Base-by-base conservation (phyloP, 2,888 invertebrate genomes). In the Chrysolina haemoptera region DNA sequence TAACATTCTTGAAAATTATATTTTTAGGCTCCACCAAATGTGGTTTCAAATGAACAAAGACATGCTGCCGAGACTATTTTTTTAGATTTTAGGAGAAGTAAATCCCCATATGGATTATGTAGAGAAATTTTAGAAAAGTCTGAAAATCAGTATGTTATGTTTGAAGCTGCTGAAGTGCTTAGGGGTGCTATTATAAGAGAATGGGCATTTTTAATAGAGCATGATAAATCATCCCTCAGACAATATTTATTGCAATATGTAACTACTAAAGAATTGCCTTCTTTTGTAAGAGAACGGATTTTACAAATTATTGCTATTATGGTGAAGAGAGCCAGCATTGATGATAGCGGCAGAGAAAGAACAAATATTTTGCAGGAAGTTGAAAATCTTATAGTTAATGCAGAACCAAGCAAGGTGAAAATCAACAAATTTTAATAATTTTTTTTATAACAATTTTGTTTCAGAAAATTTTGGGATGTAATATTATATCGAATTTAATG, bases 221-320 rank as follows among this genome's bases (percentile, higher is more conserved):
- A 90, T 70, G 94, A 95, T 85, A 92, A 94, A 75, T 89, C 91
- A 59, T 92, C 93, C 1, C 87, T 96, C 55, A 90, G 94, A 76
- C 93, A 94, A 81, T 97, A 96, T 87, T 89, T 97, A 77, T 89
- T 96, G 41, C 92, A 93, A 82, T 96, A 94, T 87, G 91, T 96
- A 71, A 90, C 94, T 77, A 91, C 91, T 70, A 92, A 92, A 85
- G 91, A 91, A 80, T 87, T 94, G 53, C 93, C 94, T 50, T 89
- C 92, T n/a, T 96, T 93, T 88, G 93, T 96, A 14, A 90, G 94
- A 81, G 95, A 96, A 83, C 90, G 92, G 82, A 90, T 94, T 67
- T 85, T 94, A 69, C 93, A 94, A 89, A 92, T 93, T 85, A 93
- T 97, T 82, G 96, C 96, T 12, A 95, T 97, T 74, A 96, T 97